Base-by-base conservation (phyloP, 2,888 invertebrate species). In the Beris chalybata region DNA sequence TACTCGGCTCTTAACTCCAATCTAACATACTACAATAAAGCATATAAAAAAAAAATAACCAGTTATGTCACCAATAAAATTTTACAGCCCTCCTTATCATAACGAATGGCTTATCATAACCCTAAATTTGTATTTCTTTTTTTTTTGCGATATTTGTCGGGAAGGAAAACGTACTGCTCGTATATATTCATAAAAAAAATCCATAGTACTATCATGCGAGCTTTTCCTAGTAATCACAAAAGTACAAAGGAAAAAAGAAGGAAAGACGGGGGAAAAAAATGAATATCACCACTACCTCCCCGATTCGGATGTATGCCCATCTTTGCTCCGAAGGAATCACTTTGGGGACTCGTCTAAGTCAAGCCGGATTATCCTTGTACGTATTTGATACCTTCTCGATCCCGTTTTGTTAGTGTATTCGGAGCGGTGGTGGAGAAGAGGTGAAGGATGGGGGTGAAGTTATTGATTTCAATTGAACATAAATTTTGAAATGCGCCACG, bases 21-120 rank as follows among this genome's bases (percentile, higher is more conserved):
- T 38, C 38, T 38, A 7, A 38, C 7, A 38, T 38, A 38, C 38
- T 5, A 9, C 38, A 38, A 38, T 38, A 38, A 38, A 7, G 38
- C 9, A 38, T 38, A 22, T 22, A 31, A 22, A 55, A 31, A 56
- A 56, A 12, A 32, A 13, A 32, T 15, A 12, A 44, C 15, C 29
- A 55, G 32, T 66, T 66, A 66, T 68, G 68, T 68, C 68, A 66
- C 52, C 65, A 68, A 68, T 68, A 68, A 68, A 68, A 68, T 68
- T 68, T 68, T 66, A 68, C 65, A 22, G 45, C 30, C 29, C 63
- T 48, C 53, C 65, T 66, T 66, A 68, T 68, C 66, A 68, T 63
- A 68, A 65, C 43, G 47, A 68, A 68, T 68, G 63, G 65, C 65
- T 61, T 65, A 63, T 68, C 66, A 68, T 66, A 67, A 67, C 57